Evolutionary conservation across 1,140 invertebrate genomes (phyloP).

Genomic region (Tetramorium simillimum): DNA sequence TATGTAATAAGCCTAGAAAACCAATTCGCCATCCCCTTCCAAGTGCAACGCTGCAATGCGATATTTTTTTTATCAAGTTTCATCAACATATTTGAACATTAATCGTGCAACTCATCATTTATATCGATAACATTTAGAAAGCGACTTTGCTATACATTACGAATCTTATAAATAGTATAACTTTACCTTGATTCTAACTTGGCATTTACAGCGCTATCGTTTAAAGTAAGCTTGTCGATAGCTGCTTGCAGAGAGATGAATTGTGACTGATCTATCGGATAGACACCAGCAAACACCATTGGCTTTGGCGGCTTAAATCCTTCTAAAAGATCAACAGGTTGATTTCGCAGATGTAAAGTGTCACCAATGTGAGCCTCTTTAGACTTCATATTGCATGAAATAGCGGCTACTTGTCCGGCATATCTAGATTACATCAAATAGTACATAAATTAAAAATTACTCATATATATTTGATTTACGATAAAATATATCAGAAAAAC

Average conservation of each 20-base stretch:
- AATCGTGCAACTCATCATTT: not conserved
- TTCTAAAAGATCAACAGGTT: slow-evolving; percentile 87
- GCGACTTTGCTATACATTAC: not conserved
- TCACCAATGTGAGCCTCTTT: slow-evolving; percentile 94
- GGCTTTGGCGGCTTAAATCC: slow-evolving; percentile 91
- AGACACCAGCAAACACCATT: slow-evolving; percentile 98
- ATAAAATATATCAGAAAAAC: slow-evolving; percentile 11
- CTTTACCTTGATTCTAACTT: slow-evolving; percentile 92
- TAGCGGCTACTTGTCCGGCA: slow-evolving; percentile 93
- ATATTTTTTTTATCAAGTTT: not conserved
- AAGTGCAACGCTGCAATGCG: slow-evolving; percentile 91
- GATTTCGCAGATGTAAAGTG: slow-evolving; percentile 89
- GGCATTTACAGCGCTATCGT: slow-evolving; percentile 96
- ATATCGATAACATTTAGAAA: not conserved
- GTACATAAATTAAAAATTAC: not conserved
- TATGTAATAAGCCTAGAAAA: slow-evolving; percentile 97
- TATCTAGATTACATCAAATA: slow-evolving; percentile 84
- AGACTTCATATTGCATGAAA: slow-evolving; percentile 93
- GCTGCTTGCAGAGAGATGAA: slow-evolving; percentile 90
- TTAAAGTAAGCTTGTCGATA: slow-evolving; percentile 96
- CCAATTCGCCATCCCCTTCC: slow-evolving; percentile 97
- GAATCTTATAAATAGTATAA: not conserved
- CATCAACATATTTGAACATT: not conserved
- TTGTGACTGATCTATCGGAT: slow-evolving; percentile 96
- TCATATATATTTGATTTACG: not conserved